These are phyloP conservation scores for Ifrita kowaldi DNA, from an alignment of 2,113 vertebrate genomes.

Conservation along the genomic window DNA sequence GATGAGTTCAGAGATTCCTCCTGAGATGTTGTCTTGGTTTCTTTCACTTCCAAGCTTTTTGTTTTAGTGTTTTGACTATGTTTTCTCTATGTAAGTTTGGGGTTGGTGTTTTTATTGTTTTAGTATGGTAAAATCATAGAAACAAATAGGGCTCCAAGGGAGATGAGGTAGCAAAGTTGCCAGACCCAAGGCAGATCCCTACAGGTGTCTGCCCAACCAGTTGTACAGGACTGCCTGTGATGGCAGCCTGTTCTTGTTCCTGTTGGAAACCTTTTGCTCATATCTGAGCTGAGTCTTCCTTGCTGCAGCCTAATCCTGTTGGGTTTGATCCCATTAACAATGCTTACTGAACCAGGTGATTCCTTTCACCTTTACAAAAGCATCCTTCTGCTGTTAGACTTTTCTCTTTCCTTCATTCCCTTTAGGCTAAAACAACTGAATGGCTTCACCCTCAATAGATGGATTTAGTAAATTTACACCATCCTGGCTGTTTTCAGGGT, in stretches of 20 bases:
- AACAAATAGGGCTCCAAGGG: neutral
- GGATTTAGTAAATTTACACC: neutral
- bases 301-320: neutral
- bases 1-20: neutral
- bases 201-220: neutral
- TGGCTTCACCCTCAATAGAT: neutral
- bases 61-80: neutral
- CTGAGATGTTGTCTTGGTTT: neutral
- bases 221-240: neutral
- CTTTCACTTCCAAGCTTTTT: rapidly evolving
- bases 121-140: neutral
- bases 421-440: neutral
- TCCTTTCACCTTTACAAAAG: neutral
- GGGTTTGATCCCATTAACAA: neutral
- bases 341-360: neutral
- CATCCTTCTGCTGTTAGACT: neutral
- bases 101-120: neutral
- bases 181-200: neutral
- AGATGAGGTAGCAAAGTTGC: neutral
- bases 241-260: neutral
- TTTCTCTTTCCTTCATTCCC: neutral
- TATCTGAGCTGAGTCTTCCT: neutral
- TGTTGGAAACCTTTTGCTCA: rapidly evolving
- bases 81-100: neutral
- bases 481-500: neutral